Base-by-base conservation (phyloP, 2,113 vertebrate species). In the Cebidichthys violaceus region DNA sequence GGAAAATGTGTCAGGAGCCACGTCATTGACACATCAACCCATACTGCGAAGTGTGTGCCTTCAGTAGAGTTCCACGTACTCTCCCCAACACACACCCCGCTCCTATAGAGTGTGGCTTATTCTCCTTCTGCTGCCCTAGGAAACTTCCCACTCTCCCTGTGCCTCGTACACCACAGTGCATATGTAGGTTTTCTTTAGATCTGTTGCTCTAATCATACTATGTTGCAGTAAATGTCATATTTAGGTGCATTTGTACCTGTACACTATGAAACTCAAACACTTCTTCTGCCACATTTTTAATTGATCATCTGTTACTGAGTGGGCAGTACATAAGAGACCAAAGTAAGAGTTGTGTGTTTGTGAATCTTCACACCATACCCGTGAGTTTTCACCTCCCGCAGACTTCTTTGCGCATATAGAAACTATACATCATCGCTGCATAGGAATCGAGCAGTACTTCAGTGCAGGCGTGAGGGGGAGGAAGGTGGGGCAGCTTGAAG, bases 331-430 rank as follows among this genome's bases (percentile, higher is more conserved):
- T 43, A 81, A 81, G 69, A 55, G 81, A 83, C 57, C 50, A 65
- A 79, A 82, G 60, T 31, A 70, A 79, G 50, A 70, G 66, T 65
- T 71, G 68, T 77, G 75, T 87, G 89, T 86, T 81, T 75, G 71
- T 70, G 50, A 75, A 45, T 62, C 61, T 86, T 91, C 85, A 71
- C 85, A 83, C 75, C 70, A 57, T 59, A 62, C 41, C 76, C 88
- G 81, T 24, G 9, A 89, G 60, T 70, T 71, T 70, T 68, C 83
- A 86, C 86, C 85, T 89, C 83, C 89, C 24, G 81, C 88, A 13
- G 50, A 27, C 41, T 20, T 27, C 41, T 77, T 41, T 37, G 76
- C 61, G 11, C 67, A 64, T 68, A 70, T 27, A 74, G 35, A 81
- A 66, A 85, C 79, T 79, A 78, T 85, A 79, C 50, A 79, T 85